phyloP scores from a whole-genome alignment of 1,140 invertebrate genomes.

The Zaprionus inermis region DNA sequence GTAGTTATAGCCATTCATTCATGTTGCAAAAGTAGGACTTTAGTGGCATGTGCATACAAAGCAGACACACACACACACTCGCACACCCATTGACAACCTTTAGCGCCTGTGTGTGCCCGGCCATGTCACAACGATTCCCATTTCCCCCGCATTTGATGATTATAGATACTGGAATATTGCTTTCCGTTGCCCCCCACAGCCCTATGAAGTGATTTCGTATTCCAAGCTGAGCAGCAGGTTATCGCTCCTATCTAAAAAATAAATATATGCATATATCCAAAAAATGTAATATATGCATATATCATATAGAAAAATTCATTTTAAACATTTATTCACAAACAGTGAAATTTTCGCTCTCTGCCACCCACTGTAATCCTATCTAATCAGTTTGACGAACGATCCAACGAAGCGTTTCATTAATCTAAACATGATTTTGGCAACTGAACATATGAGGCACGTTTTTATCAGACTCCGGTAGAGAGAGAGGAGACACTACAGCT shows the following conservation, averaged over 20 bases:
- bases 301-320: neutral
- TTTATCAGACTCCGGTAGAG: neutral
- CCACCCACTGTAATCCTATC: constrained; percentile 5
- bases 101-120: constrained; percentile 16
- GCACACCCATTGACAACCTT: constrained; percentile 1
- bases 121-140: constrained; percentile 14
- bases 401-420: constrained; percentile 4
- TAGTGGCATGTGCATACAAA: constrained; percentile 42
- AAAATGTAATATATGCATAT: neutral
- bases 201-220: neutral
- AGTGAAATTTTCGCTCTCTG: too few relatives aligned
- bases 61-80: constrained; percentile 16
- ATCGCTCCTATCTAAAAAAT: neutral
- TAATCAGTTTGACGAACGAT: neutral
- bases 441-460: neutral
- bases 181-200: neutral
- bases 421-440: neutral
- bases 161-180: constrained; percentile 34
- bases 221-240: neutral
- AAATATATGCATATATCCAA: too few relatives aligned
- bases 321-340: too few relatives aligned
- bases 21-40: constrained; percentile 73
- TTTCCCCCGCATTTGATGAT: constrained; percentile 24
- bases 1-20: constrained; percentile 74
- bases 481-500: neutral